Base-by-base conservation (phyloP, 2,113 vertebrate genomes). In the Daphoenositta chrysoptera region DNA sequence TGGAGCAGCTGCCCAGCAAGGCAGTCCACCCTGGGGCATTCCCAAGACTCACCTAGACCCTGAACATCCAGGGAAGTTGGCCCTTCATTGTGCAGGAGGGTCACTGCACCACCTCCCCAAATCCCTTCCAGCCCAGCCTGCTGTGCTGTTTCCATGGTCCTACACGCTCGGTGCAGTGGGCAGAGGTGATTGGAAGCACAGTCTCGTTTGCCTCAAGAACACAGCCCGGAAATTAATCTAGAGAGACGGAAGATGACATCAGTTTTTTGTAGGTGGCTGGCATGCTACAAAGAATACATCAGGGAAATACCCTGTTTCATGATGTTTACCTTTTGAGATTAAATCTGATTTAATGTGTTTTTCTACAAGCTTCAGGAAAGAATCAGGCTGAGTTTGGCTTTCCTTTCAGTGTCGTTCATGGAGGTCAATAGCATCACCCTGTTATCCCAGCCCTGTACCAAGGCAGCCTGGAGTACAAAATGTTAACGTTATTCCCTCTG, bases 291-390 rank as follows among this genome's bases (percentile, higher is more conserved):
- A 76, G 44, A 75, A 68, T 35, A 1, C 51, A 69, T n/a, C 45
- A 80, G 45, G 73, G 53, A 60, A 87, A 94, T 64, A 79, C 53
- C 8, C 21, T 58, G 37, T 37, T 71, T 61, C 26, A 8, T 21
- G 12, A 57, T 37, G 40, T 75, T 89, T 89, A 82, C 81, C 57
- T 82, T 91, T 65, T 70, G 75, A 72, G 69, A 93, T 68, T 57
- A 75, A 69, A 91, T 76, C 81, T 69, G 66, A 82, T 71, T 78
- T 75, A 75, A 63, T 1, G 7, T 82, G 45, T 18, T 77, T 92
- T 95, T 65, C 69, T 76, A 69, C 91, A 81, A 87, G 81, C 54
- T 72, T 92, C 20, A 61, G 79, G 66, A 72, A 88, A 85, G 63
- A 79, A 87, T 33, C 53, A 60, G n/a, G 48, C 65, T 53, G 75